These are phyloP conservation scores for Abscondita cerata DNA, from an alignment of 2,888 invertebrate species.

Conservation along the genomic window DNA sequence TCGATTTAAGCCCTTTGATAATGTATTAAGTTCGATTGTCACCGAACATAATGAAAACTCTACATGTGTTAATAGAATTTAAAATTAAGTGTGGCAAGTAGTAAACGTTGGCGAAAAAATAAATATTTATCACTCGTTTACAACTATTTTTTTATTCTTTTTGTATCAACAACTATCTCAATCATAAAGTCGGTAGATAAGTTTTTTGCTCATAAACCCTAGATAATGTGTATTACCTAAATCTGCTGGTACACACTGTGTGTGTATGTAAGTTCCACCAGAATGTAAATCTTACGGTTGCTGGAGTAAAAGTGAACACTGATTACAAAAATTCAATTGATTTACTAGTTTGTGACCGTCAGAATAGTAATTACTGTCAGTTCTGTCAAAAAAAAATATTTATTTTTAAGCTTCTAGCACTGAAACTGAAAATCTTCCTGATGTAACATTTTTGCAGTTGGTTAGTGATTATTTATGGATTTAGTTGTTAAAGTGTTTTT, in stretches of 20 bases:
- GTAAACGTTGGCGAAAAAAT: too few relatives aligned
- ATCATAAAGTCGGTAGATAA: background rate
- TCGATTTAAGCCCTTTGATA: too few relatives aligned
- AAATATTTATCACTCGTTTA: too few relatives aligned
- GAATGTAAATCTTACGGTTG: slow-evolving; percentile 5
- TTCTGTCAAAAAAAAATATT: background rate
- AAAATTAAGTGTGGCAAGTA: too few relatives aligned
- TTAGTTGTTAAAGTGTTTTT: background rate
- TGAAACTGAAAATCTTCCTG: slow-evolving; percentile 3
- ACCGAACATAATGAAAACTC: too few relatives aligned
- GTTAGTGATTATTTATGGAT: background rate
- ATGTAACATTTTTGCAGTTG: slow-evolving; percentile 4
- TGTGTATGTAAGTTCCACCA: slow-evolving; percentile 4
- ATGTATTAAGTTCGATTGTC: too few relatives aligned
- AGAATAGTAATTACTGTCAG: slow-evolving; percentile 3
- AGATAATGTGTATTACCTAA: background rate
- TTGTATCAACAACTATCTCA: too few relatives aligned
- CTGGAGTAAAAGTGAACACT: slow-evolving; percentile 2
- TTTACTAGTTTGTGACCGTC: slow-evolving; percentile 1
- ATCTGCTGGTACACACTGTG: slow-evolving; percentile 5
- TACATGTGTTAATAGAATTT: too few relatives aligned
- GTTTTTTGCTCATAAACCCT: background rate
- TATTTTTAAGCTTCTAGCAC: background rate
- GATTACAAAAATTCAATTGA: slow-evolving; percentile 1
- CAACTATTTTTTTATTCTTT: too few relatives aligned